Percentiles rank a stretch among this genome's conserved stretches.
Evolutionary conservation across 2,888 invertebrate genomes (phyloP).

Genomic region (Ornithoptera priamus): DNA sequence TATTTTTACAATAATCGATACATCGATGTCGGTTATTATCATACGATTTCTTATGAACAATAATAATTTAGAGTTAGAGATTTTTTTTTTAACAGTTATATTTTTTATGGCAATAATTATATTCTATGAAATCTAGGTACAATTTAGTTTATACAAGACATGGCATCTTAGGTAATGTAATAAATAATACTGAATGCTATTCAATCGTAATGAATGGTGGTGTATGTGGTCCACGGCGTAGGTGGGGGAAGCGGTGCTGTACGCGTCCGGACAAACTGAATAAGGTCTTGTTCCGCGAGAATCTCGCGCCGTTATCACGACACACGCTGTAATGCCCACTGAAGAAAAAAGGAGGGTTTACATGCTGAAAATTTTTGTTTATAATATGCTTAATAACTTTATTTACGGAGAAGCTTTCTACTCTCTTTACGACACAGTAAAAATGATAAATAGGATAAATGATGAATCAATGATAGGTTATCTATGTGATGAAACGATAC

Average conservation of each 20-base stretch:
- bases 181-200: slow-evolving; percentile 19
- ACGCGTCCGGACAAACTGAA: slow-evolving; percentile 49
- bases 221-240: slow-evolving; percentile 18
- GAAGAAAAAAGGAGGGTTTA: slow-evolving; percentile 38
- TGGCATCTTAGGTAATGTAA: not conserved
- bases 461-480: not conserved
- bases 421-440: no score
- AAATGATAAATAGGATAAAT: not conserved
- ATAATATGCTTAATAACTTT: no score
- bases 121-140: not conserved
- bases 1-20: no score
- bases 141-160: not conserved
- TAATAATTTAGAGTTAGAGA: no score
- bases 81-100: not conserved
- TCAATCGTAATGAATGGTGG: slow-evolving; percentile 19
- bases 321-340: slow-evolving; percentile 58
- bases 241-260: slow-evolving; percentile 26
- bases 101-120: not conserved
- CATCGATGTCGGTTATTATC: no score
- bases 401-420: no score
- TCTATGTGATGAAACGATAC: no score
- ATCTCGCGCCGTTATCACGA: slow-evolving; percentile 59
- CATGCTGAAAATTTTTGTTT: slow-evolving; percentile 32
- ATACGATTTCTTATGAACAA: no score
- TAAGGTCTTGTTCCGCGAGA: slow-evolving; percentile 54